A percentile compares a stretch with the other conserved stretches of the same genome.
Conservation (phyloP, 2,797 vertebrate species). For the Enteromius trimaculatus region DNA sequence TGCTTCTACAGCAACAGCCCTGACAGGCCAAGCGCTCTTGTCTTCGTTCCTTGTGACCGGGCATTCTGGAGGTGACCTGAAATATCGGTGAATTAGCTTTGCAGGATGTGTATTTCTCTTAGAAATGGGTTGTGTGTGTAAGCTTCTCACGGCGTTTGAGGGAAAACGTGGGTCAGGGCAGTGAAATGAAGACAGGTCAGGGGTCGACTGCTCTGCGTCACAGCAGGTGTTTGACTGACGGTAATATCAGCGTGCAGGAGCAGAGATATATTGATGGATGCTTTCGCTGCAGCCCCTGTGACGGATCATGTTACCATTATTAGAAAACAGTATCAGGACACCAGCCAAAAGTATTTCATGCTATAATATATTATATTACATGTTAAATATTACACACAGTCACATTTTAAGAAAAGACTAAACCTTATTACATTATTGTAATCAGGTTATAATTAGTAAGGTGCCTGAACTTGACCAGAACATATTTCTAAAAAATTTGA, state of each 20-base stretch:
- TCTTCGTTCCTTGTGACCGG: slow-evolving; percentile 56
- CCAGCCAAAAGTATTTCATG: background rate
- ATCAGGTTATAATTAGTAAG: background rate
- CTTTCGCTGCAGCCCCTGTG: slow-evolving; percentile 63
- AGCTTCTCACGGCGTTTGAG: slow-evolving; percentile 72
- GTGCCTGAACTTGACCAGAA: background rate
- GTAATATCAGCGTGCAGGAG: slow-evolving; percentile 16
- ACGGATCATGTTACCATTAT: background rate
- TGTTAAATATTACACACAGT: background rate
- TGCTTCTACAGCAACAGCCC: slow-evolving; percentile 55
- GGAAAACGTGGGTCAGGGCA: slow-evolving; percentile 69
- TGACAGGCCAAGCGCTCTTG: slow-evolving; percentile 53
- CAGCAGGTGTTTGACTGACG: background rate
- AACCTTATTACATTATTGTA: background rate
- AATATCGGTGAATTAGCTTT: slow-evolving; percentile 32
- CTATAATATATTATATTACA: background rate
- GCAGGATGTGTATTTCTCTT: background rate
- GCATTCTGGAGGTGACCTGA: slow-evolving; percentile 72
- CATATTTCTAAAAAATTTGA: background rate
- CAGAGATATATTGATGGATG: slow-evolving; percentile 62
- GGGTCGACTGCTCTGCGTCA: background rate
- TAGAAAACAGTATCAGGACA: background rate
- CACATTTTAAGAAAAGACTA: background rate
- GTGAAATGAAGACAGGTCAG: slow-evolving; percentile 75
- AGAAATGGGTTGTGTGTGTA: background rate